Conservation (phyloP, 2,888 invertebrate species). For the Dorcus hopei region DNA sequence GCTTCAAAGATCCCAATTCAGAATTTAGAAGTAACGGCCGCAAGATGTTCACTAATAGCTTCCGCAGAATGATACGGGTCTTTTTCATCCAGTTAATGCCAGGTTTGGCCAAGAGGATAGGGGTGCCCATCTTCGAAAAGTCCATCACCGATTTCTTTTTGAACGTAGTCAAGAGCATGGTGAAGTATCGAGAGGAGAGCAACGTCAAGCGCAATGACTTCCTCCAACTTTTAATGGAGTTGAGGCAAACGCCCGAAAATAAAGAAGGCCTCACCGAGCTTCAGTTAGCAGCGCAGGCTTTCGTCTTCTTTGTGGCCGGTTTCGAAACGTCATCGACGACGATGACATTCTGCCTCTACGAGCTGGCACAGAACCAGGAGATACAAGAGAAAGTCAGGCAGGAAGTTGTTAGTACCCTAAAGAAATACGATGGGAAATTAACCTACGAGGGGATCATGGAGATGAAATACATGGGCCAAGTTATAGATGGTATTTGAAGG, state of each 20-base stretch:
- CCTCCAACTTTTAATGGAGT: slow-evolving; percentile 41
- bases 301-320: slow-evolving; percentile 60
- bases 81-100: slow-evolving; percentile 18
- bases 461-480: slow-evolving; percentile 49
- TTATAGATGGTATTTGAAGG: slow-evolving; percentile 27
- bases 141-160: slow-evolving; percentile 31
- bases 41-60: slow-evolving; percentile 28
- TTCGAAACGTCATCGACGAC: slow-evolving; percentile 61
- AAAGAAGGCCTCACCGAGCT: slow-evolving; percentile 23
- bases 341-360: slow-evolving; percentile 56
- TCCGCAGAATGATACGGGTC: slow-evolving; percentile 19
- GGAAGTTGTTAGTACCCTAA: slow-evolving; percentile 42
- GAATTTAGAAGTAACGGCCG: slow-evolving; percentile 37
- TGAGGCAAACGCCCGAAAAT: slow-evolving; percentile 19
- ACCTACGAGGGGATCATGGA: slow-evolving; percentile 48
- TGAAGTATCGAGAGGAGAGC: slow-evolving; percentile 29
- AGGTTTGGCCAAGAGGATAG: slow-evolving; percentile 16
- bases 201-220: slow-evolving; percentile 40
- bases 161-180: slow-evolving; percentile 28
- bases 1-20: slow-evolving; percentile 33
- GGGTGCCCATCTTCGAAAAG: slow-evolving; percentile 23
- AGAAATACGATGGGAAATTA: slow-evolving; percentile 35
- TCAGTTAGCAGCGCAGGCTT: slow-evolving; percentile 51
- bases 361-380: slow-evolving; percentile 49
- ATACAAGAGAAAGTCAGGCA: slow-evolving; percentile 48